Evolutionary conservation across 2,797 vertebrate species (phyloP), one percentile per base, ranked within the genome.

Genomic region (Microctenopoma stevenorrisi): DNA sequence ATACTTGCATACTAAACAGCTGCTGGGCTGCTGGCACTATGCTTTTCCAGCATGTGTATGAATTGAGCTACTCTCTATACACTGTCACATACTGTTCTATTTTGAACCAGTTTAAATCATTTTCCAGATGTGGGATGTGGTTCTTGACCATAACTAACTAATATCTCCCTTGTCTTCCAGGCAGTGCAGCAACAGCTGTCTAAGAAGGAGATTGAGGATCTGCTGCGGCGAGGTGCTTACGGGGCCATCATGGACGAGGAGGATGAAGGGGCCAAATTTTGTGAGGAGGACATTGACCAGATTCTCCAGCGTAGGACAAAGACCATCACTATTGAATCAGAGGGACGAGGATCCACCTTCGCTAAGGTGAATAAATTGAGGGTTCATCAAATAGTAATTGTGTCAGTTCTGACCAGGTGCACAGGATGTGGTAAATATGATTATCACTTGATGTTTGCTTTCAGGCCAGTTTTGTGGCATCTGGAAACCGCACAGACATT

Each of bases 221-320:
- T 99, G 76, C 88, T 99, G 91, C 91, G 97, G 42, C 95, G 96
- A 37, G 98, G 98, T 7, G 98, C 98, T 0, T 99, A 99, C 40
- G 98, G 98, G 37, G 98, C 98, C 72, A 97, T 99, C 80, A 99
- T 99, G 98, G 98, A 98, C 51, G 98, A 99, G 65, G 97, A 98
- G 85, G 98, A 99, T 30, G 98, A 99, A 86, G 97, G 98, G 16
- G 96, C 97, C 66, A 99, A 99, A 83, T 99, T 99, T 89, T 99
- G 98, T 73, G 98, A 99, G 83, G 98, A 99, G 57, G 98, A 99
- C 78, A 99, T 99, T 0, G 98, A 99, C 90, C 98, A 99, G 89
- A 99, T 99, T 79, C 92, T 99, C 79, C 96, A 98, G 65, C 95
- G 97, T 60, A 94, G 98, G 28, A 99, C 98, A 56, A 98, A 98